Evolutionary conservation across 2,113 vertebrate species (phyloP).

Genomic region (Edolisoma coerulescens): DNA sequence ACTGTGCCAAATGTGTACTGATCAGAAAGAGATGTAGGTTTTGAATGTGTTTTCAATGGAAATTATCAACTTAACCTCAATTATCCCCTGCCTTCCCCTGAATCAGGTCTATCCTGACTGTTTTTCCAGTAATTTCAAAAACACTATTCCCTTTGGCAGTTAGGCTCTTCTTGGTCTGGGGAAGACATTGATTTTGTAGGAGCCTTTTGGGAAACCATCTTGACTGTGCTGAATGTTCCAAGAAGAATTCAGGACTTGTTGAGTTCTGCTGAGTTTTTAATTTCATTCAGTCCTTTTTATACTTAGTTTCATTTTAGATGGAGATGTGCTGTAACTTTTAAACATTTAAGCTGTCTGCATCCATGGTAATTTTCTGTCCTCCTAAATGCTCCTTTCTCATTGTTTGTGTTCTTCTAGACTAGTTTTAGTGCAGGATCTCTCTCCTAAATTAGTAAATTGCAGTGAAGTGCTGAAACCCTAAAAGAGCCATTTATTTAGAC

Average conservation of each 20-base stretch:
- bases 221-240: neutral
- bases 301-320: neutral
- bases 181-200: neutral
- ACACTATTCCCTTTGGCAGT: neutral
- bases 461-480: neutral
- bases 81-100: neutral
- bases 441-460: neutral
- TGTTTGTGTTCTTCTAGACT: neutral
- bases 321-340: neutral
- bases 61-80: neutral
- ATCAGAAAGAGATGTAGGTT: neutral
- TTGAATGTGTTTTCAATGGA: neutral
- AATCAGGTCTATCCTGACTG: neutral
- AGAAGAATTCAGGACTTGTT: neutral
- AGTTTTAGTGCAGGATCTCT: neutral
- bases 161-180: neutral
- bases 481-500: neutral
- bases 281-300: neutral
- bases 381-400: neutral
- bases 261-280: neutral
- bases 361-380: neutral
- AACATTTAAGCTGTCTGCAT: neutral
- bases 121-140: neutral
- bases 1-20: neutral
- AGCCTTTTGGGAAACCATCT: neutral